Percentiles rank a stretch among this genome's conserved stretches.
Conservation (phyloP, 1,140 invertebrate genomes). For the Tribolium castaneum region DNA sequence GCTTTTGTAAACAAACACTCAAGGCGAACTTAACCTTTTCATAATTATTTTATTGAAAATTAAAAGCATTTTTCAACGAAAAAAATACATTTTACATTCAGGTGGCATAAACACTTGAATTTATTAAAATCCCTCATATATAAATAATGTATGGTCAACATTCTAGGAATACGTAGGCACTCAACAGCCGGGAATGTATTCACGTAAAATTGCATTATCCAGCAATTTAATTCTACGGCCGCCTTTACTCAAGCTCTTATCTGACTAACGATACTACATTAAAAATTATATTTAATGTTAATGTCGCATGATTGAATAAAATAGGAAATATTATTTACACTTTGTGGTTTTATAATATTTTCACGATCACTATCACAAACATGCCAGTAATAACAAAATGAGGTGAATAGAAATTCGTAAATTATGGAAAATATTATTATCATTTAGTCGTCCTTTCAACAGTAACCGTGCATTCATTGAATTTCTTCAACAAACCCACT, state of each 20-base stretch:
- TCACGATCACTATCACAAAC: conserved; percentile 1
- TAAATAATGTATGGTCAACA: conserved; percentile 21
- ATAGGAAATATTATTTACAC: conserved; percentile 27
- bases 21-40: conserved; percentile 10
- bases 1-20: conserved; percentile 38
- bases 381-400: conserved; percentile 3
- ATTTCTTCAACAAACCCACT: not conserved
- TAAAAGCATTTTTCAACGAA: not conserved
- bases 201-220: conserved; percentile 23
- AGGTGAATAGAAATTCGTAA: conserved; percentile 23
- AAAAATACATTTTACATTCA: conserved; percentile 1
- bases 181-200: conserved; percentile 5
- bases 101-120: not conserved
- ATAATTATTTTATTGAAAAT: conserved; percentile 17
- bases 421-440: conserved; percentile 31
- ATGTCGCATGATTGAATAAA: conserved; percentile 22
- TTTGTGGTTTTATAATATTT: conserved; percentile 29
- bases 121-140: conserved; percentile 20
- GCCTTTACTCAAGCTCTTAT: conserved; percentile 18
- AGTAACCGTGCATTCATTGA: not conserved
- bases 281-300: conserved; percentile 34
- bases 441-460: conserved; percentile 5
- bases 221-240: conserved; percentile 12
- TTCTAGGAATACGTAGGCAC: conserved; percentile 1
- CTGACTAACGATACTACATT: conserved; percentile 15